phyloP scores from a whole-genome alignment of 2,113 vertebrate genomes.

The Spilogale gracilis region DNA sequence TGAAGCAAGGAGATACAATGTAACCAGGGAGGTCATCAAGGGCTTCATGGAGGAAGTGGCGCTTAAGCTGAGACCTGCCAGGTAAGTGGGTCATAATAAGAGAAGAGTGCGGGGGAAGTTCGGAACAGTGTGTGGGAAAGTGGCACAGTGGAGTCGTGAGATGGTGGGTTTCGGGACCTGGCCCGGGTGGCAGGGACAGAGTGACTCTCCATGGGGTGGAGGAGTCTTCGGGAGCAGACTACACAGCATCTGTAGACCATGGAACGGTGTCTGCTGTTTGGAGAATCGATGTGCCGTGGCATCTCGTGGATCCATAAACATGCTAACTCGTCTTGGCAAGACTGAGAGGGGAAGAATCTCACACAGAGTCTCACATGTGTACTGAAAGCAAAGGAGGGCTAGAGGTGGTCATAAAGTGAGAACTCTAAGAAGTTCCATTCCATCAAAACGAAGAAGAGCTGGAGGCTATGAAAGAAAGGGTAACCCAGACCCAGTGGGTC shows the following conservation, averaged over 20 bases:
- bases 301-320: neutral
- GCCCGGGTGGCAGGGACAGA: neutral
- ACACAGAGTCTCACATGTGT: neutral
- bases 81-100: neutral
- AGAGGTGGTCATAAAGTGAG: neutral
- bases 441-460: neutral
- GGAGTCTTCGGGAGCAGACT: neutral
- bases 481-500: neutral
- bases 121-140: neutral
- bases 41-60: conserved; percentile 27
- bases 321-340: neutral
- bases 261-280: neutral
- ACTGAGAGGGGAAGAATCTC: neutral
- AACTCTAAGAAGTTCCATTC: neutral
- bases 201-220: neutral
- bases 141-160: neutral
- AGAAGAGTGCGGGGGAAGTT: neutral
- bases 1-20: neutral
- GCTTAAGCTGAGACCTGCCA: neutral
- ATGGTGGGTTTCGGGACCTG: neutral
- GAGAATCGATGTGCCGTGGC: neutral
- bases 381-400: neutral
- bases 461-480: neutral
- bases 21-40: neutral
- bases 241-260: fast-evolving